phyloP scores from a whole-genome alignment of 1,140 invertebrate species.

The Listronotus bonariensis region DNA sequence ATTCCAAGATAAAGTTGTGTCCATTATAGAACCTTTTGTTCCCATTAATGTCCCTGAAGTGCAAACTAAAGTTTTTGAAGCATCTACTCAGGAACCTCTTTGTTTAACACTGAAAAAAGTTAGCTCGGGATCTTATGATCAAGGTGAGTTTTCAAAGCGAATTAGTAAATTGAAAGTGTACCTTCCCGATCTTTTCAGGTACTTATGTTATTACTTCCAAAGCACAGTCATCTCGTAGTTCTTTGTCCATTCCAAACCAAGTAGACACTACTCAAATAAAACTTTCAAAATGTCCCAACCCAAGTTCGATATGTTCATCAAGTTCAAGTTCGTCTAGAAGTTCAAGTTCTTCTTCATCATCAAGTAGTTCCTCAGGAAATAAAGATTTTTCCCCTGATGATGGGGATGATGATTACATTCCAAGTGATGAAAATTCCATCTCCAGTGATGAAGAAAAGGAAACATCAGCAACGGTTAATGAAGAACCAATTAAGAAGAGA shows the following conservation, averaged over 20 bases:
- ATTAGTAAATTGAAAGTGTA: too few species aligned
- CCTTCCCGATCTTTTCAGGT: too few species aligned
- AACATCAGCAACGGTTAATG: not conserved
- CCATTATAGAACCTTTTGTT: too few species aligned
- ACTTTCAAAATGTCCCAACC: not conserved
- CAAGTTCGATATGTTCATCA: not conserved
- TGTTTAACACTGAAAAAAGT: too few species aligned
- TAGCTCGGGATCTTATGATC: too few species aligned
- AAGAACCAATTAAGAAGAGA: constrained; percentile 1
- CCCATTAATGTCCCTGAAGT: too few species aligned
- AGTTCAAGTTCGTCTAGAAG: not conserved
- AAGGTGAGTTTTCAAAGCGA: too few species aligned
- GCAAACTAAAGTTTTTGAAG: too few species aligned
- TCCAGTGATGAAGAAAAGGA: not conserved
- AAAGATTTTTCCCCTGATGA: not conserved
- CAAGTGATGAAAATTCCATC: too few species aligned
- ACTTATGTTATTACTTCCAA: not conserved
- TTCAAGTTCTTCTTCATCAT: not conserved
- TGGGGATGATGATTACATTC: not conserved
- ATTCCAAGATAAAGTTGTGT: too few species aligned
- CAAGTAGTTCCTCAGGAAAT: not conserved
- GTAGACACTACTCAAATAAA: not conserved
- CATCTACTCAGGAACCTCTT: too few species aligned
- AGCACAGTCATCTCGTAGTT: not conserved
- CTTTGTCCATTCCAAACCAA: not conserved